Conservation (phyloP, 2,113 vertebrate genomes). For the Campylorhamphus procurvoides region DNA sequence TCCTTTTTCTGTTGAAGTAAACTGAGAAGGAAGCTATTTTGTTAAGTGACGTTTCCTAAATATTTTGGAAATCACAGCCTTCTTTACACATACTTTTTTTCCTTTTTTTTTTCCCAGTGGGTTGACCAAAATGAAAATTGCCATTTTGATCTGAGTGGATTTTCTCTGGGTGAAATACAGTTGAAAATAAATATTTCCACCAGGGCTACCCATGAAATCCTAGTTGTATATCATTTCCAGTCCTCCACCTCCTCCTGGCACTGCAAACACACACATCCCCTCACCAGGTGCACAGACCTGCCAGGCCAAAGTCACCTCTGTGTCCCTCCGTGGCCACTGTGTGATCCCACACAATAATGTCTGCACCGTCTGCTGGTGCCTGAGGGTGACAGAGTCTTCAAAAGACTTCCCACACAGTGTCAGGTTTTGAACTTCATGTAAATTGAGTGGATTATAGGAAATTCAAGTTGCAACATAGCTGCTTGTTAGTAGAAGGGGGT, state of each 20-base stretch:
- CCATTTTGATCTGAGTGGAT: not conserved
- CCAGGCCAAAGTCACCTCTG: not conserved
- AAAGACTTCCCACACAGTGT: not conserved
- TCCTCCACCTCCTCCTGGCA: conserved; percentile 5
- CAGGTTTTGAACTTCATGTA: not conserved
- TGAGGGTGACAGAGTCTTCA: not conserved
- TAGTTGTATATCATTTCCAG: conserved; percentile 16
- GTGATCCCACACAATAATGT: not conserved
- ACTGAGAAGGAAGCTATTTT: not conserved
- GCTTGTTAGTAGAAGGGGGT: not conserved
- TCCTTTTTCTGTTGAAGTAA: not conserved
- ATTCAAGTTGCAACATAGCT: conserved; percentile 5
- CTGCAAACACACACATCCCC: not conserved
- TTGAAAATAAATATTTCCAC: conserved; percentile 3
- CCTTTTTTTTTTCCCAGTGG: not conserved
- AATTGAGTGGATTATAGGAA: not conserved
- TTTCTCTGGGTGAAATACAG: conserved; percentile 22
- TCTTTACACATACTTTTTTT: not conserved
- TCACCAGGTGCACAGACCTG: not conserved
- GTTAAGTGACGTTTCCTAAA: conserved; percentile 1
- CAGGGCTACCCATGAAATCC: not conserved
- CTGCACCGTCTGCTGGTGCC: not conserved
- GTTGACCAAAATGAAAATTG: not conserved
- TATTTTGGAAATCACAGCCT: not conserved
- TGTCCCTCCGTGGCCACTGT: not conserved